These are phyloP conservation scores for Syngnathus floridae DNA, from an alignment of 2,113 vertebrate genomes.

Conservation along the genomic window DNA sequence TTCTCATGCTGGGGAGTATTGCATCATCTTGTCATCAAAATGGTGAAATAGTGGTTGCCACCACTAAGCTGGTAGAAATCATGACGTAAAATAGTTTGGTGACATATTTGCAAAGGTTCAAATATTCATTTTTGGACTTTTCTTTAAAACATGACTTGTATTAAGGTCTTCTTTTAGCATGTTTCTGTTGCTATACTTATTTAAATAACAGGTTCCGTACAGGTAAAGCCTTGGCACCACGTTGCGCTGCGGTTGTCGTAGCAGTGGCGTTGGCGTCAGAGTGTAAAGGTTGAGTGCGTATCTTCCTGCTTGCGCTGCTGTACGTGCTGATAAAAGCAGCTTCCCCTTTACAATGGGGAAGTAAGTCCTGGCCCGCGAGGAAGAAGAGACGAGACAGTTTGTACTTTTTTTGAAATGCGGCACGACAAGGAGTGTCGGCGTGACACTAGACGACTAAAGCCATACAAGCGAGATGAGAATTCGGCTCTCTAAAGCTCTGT, in stretches of 20 bases:
- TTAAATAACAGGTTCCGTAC: neutral
- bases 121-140: no score
- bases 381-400: constrained; percentile 25
- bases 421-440: neutral
- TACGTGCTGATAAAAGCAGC: constrained; percentile 41
- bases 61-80: neutral
- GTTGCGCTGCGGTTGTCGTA: constrained; percentile 1
- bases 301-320: constrained; percentile 48
- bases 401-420: neutral
- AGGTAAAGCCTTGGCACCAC: neutral
- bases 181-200: neutral
- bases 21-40: neutral
- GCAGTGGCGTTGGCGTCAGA: neutral
- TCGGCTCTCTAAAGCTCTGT: neutral
- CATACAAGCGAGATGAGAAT: neutral
- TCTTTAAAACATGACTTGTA: neutral
- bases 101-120: neutral
- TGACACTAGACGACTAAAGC: constrained; percentile 15
- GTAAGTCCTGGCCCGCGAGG: constrained; percentile 22
- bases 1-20: neutral
- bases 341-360: constrained; percentile 70
- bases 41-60: neutral
- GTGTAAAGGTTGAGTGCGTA: neutral
- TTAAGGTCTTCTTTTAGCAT: neutral
- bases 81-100: neutral